Evolutionary conservation across 2,888 invertebrate species (phyloP).

Genomic region (Heliconius ismenius): DNA sequence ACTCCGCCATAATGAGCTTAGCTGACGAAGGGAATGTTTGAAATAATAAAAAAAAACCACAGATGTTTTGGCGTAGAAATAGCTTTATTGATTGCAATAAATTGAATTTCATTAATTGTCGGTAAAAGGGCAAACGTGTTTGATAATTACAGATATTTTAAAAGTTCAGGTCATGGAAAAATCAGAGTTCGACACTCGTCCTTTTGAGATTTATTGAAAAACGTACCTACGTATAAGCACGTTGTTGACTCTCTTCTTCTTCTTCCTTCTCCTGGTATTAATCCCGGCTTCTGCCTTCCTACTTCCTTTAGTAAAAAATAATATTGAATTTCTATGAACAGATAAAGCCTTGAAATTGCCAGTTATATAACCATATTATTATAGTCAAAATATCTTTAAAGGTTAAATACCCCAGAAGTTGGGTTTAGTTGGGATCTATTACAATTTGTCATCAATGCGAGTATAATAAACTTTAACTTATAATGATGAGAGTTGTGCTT

Average conservation of each 20-base stretch:
- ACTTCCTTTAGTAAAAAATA: neutral
- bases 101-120: neutral
- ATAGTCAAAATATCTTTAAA: neutral
- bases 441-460: neutral
- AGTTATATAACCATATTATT: neutral
- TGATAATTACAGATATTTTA: neutral
- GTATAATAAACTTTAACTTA: neutral
- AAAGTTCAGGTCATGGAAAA: no score
- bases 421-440: neutral
- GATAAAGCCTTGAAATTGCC: neutral
- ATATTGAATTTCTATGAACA: neutral
- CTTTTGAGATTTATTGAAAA: no score
- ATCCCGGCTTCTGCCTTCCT: no score
- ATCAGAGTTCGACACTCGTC: no score
- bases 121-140: neutral
- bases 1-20: slow-evolving; percentile 29
- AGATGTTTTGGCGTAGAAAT: neutral
- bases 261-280: no score
- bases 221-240: no score
- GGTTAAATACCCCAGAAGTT: neutral
- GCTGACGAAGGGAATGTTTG: slow-evolving; percentile 1
- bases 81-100: neutral
- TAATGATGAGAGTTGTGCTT: neutral
- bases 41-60: neutral
- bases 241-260: no score